A percentile compares a stretch with the other conserved stretches of the same genome.
phyloP scores from a whole-genome alignment of 2,113 vertebrate species.

The Indicator maculatus region DNA sequence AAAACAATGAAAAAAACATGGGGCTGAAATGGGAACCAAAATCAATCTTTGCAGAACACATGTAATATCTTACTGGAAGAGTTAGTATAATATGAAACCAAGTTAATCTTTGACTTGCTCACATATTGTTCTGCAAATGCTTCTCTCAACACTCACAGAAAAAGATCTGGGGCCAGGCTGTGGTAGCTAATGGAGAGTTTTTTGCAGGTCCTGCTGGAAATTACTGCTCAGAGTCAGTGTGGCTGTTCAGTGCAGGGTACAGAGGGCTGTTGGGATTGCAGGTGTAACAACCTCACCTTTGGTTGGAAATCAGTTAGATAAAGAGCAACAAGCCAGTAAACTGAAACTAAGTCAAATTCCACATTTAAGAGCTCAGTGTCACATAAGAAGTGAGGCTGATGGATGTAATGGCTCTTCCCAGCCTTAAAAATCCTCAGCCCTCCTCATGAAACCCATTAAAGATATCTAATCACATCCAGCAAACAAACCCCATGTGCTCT shows the following conservation, averaged over 20 bases:
- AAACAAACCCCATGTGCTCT: neutral
- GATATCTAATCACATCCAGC: neutral
- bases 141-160: neutral
- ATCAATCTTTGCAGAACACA: neutral
- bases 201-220: neutral
- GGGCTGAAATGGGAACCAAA: neutral
- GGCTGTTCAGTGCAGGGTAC: neutral
- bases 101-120: neutral
- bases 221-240: neutral
- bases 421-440: neutral
- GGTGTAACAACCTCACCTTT: neutral
- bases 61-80: neutral
- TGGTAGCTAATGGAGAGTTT: neutral
- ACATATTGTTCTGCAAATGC: neutral
- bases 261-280: neutral
- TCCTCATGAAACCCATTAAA: neutral
- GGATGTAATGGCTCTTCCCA: neutral
- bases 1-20: slow-evolving; percentile 1
- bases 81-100: neutral
- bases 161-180: neutral
- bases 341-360: neutral
- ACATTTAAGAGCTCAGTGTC: neutral
- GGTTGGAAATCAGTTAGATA: neutral
- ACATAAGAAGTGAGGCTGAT: neutral
- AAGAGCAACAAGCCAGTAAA: neutral